Base-by-base conservation (phyloP, 2,113 vertebrate genomes). In the Poeciliopsis occidentalis region DNA sequence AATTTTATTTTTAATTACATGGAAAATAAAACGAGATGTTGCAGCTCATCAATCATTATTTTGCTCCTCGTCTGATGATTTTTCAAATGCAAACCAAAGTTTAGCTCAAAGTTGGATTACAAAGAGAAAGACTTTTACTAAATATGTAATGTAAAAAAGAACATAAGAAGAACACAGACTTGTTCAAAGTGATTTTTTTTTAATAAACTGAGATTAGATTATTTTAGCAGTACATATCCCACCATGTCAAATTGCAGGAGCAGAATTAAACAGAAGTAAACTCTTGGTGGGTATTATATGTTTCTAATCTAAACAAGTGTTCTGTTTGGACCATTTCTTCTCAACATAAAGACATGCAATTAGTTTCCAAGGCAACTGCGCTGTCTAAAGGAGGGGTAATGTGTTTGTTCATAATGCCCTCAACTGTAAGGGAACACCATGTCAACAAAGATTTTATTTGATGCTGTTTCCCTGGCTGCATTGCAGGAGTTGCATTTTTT, bases 351-450 rank as follows among this genome's bases (percentile, higher is more conserved):
- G 51, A 84, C 19, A 22, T 85, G 79, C 83, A 87, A 89, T 92
- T 89, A 88, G 91, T 94, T 88, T 75, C 89, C 84, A 87, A 85
- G 89, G 89, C 75, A 91, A 92, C 88, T 12, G 70, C 32, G 41
- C 71, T 12, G 8, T 80, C 76, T 70, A 61, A 54, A 75, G 79
- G 75, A 76, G 79, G 73, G 82, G 79, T 75, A 87, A 85, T 84
- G 76, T 79, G 83, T 92, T 85, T 83, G 81, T 87, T 88, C 78
- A 76, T 24, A 68, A 80, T 75, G 71, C 54, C 54, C 37, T 77
- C 3, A 5, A 47, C 79, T 75, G 71, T n/a, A 27, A 79, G 60
- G 67, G 61, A 76, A 69, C 78, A 69, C 75, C 64, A 70, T 75
- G 76, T 89, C 76, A 85, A 67, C 77, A 82, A 68, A 64, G 27